Evolutionary conservation across 2,888 invertebrate species (phyloP), one percentile per base, ranked within the genome.

Genomic region (Catocala sponsa): DNA sequence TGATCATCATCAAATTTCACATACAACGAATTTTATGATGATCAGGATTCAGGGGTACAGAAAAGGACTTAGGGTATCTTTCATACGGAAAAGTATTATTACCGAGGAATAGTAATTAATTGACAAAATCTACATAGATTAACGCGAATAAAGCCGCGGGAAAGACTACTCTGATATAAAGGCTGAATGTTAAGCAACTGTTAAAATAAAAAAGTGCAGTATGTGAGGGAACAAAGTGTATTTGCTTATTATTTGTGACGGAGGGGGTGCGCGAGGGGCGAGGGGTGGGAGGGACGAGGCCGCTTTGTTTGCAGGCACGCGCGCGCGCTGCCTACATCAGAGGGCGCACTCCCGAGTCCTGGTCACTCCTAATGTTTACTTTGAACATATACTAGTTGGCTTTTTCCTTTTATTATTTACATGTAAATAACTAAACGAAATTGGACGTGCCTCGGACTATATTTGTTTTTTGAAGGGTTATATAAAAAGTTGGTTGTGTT

Each of bases 291-390:
- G 80, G 72, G 55, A 66, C 50, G 67, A 63, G 67, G 59, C 72
- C 71, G 79, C 88, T 88, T 90, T 91, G 91, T 91, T 89, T 86
- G 89, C 81, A 79, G 81, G 90, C 91, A 90, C 90, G 91, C 89
- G 90, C 86, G 90, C 86, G 76, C 81, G 78, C 81, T 78, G 74
- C 79, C 72, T 75, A 76, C 78, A 80, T 76, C 74, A 69, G 74
- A 63, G 58, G 63, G 55, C 51, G 58, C 54, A 58, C 63, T 81
- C 79, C 76, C 82, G 80, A 76, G 73, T 60, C 82, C 56, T 78
- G 68, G 79, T 86, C 88, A 88, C 86, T 72, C 84, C 86, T 82
- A 71, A 74, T 76, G 71, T 76, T 79, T 76, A 65, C 76, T 76
- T 79, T 76, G 60, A 78, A 76, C 75, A 59, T 71, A 70, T 61